A percentile compares a stretch with the other conserved stretches of the same genome.
Evolutionary conservation across 2,888 invertebrate genomes (phyloP).

Genomic region (Hesperia comma): DNA sequence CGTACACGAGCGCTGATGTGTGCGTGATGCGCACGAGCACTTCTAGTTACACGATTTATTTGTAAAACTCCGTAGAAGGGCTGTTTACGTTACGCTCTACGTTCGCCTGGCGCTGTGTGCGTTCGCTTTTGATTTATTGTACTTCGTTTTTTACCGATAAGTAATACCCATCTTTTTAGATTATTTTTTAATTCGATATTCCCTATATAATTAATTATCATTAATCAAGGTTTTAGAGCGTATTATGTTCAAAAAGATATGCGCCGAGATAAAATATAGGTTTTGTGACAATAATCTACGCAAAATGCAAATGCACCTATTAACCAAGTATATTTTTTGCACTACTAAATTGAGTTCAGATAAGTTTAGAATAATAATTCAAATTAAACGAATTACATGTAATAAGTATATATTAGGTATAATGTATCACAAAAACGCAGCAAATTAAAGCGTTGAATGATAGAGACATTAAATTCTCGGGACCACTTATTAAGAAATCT

Average conservation of each 20-base stretch:
- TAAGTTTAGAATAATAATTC: conserved; percentile 10
- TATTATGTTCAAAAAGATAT: conserved; percentile 33
- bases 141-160: conserved; percentile 55
- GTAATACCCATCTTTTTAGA: conserved; percentile 50
- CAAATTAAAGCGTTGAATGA: not conserved
- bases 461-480: not conserved
- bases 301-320: conserved; percentile 24
- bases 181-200: conserved; percentile 43
- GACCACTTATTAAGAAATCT: not conserved
- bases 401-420: not conserved
- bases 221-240: conserved; percentile 36
- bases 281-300: conserved; percentile 32
- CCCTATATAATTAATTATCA: conserved; percentile 31
- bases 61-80: conserved; percentile 61
- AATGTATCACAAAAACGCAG: conserved; percentile 1
- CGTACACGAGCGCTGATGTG: conserved; percentile 41
- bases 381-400: conserved; percentile 17
- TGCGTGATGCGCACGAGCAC: conserved; percentile 43
- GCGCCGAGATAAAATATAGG: conserved; percentile 31
- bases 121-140: conserved; percentile 58
- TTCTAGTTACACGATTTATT: conserved; percentile 64
- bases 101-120: conserved; percentile 46
- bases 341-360: conserved; percentile 8
- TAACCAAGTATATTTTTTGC: conserved; percentile 19
- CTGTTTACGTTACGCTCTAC: conserved; percentile 55